These are phyloP conservation scores for Pammene fasciana DNA, from an alignment of 2,888 invertebrate species.

Conservation along the genomic window DNA sequence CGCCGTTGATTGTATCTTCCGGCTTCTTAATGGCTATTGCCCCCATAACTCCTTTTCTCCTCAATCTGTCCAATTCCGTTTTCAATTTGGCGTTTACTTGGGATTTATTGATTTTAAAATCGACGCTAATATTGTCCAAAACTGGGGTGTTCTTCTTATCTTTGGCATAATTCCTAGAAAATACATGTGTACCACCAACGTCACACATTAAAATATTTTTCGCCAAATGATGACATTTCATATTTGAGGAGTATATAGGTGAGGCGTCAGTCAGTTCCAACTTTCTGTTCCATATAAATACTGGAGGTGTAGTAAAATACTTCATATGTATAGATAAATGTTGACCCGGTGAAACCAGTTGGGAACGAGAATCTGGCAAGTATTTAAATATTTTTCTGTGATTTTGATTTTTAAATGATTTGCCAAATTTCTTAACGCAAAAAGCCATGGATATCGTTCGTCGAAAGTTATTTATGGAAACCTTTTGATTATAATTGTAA, in stretches of 20 bases:
- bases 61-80: not conserved
- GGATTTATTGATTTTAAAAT: not conserved
- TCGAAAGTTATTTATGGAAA: not conserved
- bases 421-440: not conserved
- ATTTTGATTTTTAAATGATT: not conserved
- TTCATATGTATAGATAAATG: not conserved
- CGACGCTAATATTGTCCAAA: not conserved
- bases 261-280: not conserved
- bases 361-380: not conserved
- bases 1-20: not conserved
- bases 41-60: slow-evolving; percentile 7
- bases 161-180: not conserved
- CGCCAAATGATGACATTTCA: not conserved
- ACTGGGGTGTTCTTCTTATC: not conserved
- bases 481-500: not conserved
- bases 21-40: not conserved
- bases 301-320: not conserved
- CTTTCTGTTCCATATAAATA: not conserved
- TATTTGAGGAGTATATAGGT: not conserved
- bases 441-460: not conserved
- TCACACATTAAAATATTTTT: not conserved
- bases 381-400: not conserved
- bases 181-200: not conserved
- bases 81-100: not conserved
- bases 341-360: not conserved